phyloP scores from a whole-genome alignment of 2,888 invertebrate species.

The Callosobruchus maculatus region DNA sequence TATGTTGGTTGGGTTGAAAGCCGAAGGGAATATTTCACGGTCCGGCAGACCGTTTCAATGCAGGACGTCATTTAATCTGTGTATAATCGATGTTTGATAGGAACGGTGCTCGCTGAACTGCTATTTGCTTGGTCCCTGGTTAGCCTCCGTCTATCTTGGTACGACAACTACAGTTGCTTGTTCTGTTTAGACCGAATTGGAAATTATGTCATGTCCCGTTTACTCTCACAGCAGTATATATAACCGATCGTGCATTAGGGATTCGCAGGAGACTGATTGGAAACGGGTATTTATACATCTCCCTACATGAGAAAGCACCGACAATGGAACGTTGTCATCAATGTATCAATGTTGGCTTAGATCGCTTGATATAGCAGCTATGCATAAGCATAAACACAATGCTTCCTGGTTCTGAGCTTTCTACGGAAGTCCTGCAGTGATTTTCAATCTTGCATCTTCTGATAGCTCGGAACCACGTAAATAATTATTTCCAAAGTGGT shows the following conservation, averaged over 20 bases:
- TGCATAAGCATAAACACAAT: no score
- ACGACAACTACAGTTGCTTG: background rate
- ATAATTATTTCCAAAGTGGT: no score
- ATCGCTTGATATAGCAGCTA: no score
- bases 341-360: background rate
- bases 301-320: background rate
- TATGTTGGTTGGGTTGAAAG: constrained; percentile 14
- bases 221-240: background rate
- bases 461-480: no score
- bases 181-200: background rate
- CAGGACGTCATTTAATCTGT: constrained; percentile 39
- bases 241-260: background rate
- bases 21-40: constrained; percentile 42
- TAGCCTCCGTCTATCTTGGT: background rate
- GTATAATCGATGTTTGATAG: constrained; percentile 26
- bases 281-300: background rate
- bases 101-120: background rate
- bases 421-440: no score
- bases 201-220: background rate
- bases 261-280: background rate
- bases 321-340: background rate
- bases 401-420: no score
- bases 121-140: background rate
- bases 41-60: constrained; percentile 33
- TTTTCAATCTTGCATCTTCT: no score